Evolutionary conservation across 35 echinoderm and acorn worm genomes (phyloP).

Genomic region (Hemicentrotus pulcherrimus): DNA sequence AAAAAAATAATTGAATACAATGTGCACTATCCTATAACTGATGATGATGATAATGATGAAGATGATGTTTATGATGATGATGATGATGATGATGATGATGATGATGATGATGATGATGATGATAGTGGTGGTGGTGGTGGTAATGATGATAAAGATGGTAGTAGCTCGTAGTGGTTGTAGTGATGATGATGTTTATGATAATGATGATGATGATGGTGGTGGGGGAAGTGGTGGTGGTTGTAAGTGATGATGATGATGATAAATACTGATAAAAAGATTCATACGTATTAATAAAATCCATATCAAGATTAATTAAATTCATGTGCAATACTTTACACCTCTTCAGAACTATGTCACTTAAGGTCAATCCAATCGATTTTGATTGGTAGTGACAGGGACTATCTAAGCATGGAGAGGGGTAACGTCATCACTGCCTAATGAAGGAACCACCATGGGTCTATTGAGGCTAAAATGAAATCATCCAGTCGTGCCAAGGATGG

Average conservation of each 20-base stretch:
- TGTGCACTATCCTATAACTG: too few species aligned
- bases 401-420: neutral
- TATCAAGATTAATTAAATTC: neutral
- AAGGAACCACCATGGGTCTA: neutral
- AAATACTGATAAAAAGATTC: neutral
- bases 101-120: neutral
- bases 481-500: neutral
- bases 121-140: neutral
- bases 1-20: too few species aligned
- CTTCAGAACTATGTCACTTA: neutral
- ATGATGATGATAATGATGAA: neutral
- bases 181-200: neutral
- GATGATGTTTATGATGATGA: neutral
- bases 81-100: neutral
- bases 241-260: neutral
- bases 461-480: neutral
- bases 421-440: neutral
- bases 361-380: neutral
- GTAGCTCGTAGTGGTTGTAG: too few species aligned
- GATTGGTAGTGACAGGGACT: neutral
- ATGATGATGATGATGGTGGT: neutral
- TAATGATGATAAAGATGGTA: neutral
- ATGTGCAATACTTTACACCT: neutral
- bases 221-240: neutral
- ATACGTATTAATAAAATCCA: neutral